Base-by-base conservation (phyloP, 1,140 invertebrate species). In the Colletes latitarsis region DNA sequence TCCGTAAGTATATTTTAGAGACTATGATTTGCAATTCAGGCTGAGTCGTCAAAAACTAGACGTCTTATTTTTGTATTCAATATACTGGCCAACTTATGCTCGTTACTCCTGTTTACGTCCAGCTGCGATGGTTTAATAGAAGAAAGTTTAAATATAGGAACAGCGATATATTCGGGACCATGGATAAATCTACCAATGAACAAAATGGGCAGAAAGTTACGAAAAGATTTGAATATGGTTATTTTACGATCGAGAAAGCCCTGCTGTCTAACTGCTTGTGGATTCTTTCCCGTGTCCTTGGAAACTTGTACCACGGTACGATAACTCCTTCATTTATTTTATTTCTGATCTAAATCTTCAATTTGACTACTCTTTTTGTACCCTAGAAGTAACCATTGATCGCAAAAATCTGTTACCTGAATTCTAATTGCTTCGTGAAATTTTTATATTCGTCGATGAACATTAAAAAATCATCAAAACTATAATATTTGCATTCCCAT, bases 281-380 rank as follows among this genome's bases (percentile, higher is more conserved):
- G 84, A 9, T 86, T 84, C 39, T 88, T 83, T 53, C 81, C 86
- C 6, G 67, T 88, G 12, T 87, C 86, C 0, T 76, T 88, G 62
- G 79, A 81, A 41, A 86, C 84, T 30, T 76, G 62, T 39, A 87
- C 64, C 0, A 21, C 58, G 19, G 86, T 84, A 84, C 21, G 62
- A 53, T 39, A 46, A 57, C 9, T 60, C 39, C 9, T 39, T 0
- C 3, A 2, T 14, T 30, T 0, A 15, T n/a, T 12, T 12, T 69
- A 39, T 12, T 21, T 14, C 30, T 30, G 30, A 30, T 30, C 30
- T 30, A 30, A 30, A 30, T 30, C 30, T 30, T 30, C 30, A 30
- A 30, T 30, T 30, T 30, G 1, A 2, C 30, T 30, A 30, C 30
- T 30, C 30, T 30, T 30, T 30, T 30, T 30, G 30, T 30, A 30